A percentile compares a stretch with the other conserved stretches of the same genome.
These are phyloP conservation scores for Pandemis corylana DNA, from an alignment of 2,888 invertebrate species.

Conservation along the genomic window DNA sequence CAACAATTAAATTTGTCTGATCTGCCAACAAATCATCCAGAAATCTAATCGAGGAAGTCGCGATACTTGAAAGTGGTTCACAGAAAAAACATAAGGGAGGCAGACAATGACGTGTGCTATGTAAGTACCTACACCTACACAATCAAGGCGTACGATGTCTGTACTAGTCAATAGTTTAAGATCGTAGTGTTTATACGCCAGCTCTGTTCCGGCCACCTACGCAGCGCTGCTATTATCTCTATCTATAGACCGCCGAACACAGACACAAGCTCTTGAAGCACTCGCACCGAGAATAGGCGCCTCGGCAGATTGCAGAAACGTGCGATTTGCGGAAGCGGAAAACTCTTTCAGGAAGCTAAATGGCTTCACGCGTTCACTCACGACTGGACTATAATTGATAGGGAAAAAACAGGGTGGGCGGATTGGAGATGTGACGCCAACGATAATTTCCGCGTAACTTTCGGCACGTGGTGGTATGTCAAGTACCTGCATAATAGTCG, in stretches of 20 bases:
- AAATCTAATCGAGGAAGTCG: neutral
- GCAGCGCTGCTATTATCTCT: constrained; percentile 56
- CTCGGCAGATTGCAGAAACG: constrained; percentile 47
- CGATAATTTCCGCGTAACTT: constrained; percentile 1
- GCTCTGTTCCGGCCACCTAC: constrained; percentile 52
- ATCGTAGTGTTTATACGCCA: constrained; percentile 28
- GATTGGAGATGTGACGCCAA: neutral
- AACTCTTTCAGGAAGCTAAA: constrained; percentile 47
- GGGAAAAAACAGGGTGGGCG: constrained; percentile 9
- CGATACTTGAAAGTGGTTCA: neutral
- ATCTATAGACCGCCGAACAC: constrained; percentile 44
- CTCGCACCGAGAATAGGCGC: constrained; percentile 52
- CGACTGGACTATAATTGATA: constrained; percentile 11
- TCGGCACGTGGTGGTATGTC: neutral
- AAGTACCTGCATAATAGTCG: neutral
- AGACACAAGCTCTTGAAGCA: constrained; percentile 48
- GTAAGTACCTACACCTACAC: too few relatives aligned
- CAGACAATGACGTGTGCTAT: neutral
- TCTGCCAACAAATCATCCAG: neutral
- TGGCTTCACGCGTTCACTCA: constrained; percentile 24
- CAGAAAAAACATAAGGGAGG: neutral
- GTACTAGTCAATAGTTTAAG: constrained; percentile 25
- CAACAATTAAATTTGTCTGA: neutral
- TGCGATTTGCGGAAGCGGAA: constrained; percentile 45
- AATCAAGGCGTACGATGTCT: neutral